A percentile compares a stretch with the other conserved stretches of the same genome.
phyloP scores from a whole-genome alignment of 2,888 invertebrate species.

The Eristalis intricaria region DNA sequence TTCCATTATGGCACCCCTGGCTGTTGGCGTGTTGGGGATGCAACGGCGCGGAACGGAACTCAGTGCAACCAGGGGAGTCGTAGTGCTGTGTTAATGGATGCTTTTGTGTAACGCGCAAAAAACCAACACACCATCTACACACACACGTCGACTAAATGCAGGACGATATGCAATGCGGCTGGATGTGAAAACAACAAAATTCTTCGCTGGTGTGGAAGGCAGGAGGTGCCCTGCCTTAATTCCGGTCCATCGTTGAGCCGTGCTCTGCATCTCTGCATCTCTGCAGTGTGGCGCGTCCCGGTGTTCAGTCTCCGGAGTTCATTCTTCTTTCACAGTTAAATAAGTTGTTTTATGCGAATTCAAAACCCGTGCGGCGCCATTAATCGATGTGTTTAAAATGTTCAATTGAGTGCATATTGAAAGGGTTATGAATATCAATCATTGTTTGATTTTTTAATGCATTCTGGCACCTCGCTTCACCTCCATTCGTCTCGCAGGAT shows the following conservation, averaged over 20 bases:
- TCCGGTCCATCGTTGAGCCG: conserved; percentile 59
- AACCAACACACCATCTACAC: conserved; percentile 14
- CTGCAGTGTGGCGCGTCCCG: conserved; percentile 22
- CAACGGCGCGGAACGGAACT: conserved; percentile 57
- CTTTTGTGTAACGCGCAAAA: conserved; percentile 61
- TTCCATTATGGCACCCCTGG: conserved; percentile 67
- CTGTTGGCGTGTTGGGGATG: conserved; percentile 40
- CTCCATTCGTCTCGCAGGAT: conserved; percentile 32
- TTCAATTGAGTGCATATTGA: conserved; percentile 72
- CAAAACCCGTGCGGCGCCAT: conserved; percentile 70
- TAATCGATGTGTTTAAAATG: conserved; percentile 72
- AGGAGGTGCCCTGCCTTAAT: conserved; percentile 65
- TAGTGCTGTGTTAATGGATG: conserved; percentile 67
- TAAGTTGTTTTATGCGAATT: conserved; percentile 70
- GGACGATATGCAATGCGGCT: conserved; percentile 42
- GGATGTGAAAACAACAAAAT: conserved; percentile 55
- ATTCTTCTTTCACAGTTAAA: conserved; percentile 70
- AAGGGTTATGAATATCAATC: conserved; percentile 72
- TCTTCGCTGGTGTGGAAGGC: conserved; percentile 50
- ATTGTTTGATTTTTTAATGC: conserved; percentile 72
- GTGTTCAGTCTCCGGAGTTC: conserved; percentile 64
- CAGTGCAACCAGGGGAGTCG: conserved; percentile 48
- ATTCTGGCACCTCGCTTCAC: conserved; percentile 61
- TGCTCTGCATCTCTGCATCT: conserved; percentile 7
- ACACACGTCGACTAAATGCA: conserved; percentile 7